A percentile compares a stretch with the other conserved stretches of the same genome.
Conservation (phyloP, 92 coral and sea anemone species). For the Epizoanthus stellaris region DNA sequence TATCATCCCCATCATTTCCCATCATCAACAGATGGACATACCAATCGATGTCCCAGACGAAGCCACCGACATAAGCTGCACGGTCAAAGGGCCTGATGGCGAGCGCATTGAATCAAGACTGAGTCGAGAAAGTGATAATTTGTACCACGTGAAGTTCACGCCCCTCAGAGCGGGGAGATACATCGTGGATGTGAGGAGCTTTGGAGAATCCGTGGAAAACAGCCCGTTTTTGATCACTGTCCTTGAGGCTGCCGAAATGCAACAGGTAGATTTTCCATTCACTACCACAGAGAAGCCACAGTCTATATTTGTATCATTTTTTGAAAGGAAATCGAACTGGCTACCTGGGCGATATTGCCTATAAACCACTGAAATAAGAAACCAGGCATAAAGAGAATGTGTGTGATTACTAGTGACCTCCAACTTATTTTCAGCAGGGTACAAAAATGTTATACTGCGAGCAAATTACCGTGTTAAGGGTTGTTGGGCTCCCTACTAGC, state of each 20-base stretch:
- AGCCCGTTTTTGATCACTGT: conserved; percentile 85
- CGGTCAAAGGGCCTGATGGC: conserved; percentile 72
- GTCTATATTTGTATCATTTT: no score
- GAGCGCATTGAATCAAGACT: conserved; percentile 67
- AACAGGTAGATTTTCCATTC: no score
- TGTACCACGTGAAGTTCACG: conserved; percentile 79
- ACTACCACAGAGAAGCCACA: no score
- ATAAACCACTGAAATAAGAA: no score
- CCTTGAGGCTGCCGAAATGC: conserved; percentile 46
- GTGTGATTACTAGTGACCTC: no score
- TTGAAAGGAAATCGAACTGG: no score
- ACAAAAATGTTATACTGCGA: no score
- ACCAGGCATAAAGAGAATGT: no score
- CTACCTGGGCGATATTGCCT: no score
- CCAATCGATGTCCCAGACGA: conserved; percentile 81
- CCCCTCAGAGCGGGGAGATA: conserved; percentile 75
- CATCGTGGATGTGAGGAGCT: conserved; percentile 80
- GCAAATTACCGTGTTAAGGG: no score
- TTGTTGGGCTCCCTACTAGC: no score
- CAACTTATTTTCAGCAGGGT: no score
- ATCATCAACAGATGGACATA: conserved; percentile 50
- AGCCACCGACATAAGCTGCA: conserved; percentile 70
- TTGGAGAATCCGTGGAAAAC: conserved; percentile 76
- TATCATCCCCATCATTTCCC: not conserved
- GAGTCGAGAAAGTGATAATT: conserved; percentile 69